These are phyloP conservation scores for Tineola bisselliella DNA, from an alignment of 2,888 invertebrate genomes.

Conservation along the genomic window DNA sequence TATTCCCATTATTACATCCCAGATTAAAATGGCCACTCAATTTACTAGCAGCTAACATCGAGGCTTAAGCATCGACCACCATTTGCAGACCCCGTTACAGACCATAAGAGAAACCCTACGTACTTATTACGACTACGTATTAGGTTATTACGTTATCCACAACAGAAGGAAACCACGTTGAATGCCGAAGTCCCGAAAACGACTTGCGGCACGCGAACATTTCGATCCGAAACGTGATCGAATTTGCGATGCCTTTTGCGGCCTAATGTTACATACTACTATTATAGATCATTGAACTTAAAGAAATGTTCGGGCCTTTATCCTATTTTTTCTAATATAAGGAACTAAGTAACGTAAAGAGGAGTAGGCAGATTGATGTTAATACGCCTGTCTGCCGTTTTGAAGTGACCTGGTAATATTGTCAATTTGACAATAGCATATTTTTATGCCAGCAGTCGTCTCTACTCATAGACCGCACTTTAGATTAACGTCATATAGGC, in stretches of 20 bases:
- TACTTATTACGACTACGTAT: constrained; percentile 8
- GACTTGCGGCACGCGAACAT: constrained; percentile 48
- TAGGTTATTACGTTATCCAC: constrained; percentile 8
- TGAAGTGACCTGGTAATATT: too few relatives aligned
- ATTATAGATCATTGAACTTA: background rate
- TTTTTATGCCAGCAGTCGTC: too few relatives aligned
- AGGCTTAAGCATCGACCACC: background rate
- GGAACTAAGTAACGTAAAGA: too few relatives aligned
- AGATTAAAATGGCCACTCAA: background rate
- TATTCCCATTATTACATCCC: background rate
- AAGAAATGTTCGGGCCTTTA: background rate
- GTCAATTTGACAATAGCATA: too few relatives aligned
- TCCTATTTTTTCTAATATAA: background rate
- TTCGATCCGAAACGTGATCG: constrained; percentile 15
- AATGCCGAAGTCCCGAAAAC: constrained; percentile 34
- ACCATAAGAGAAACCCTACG: constrained; percentile 1
- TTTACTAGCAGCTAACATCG: background rate
- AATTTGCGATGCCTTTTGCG: background rate
- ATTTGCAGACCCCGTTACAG: constrained; percentile 2
- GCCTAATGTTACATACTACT: background rate
- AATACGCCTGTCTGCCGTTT: too few relatives aligned
- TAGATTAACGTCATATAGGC: too few relatives aligned
- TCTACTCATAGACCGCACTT: too few relatives aligned
- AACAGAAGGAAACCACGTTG: constrained; percentile 27
- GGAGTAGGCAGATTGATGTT: too few relatives aligned